phyloP scores from a whole-genome alignment of 2,888 invertebrate genomes.

The Chaitophorus viminalis region DNA sequence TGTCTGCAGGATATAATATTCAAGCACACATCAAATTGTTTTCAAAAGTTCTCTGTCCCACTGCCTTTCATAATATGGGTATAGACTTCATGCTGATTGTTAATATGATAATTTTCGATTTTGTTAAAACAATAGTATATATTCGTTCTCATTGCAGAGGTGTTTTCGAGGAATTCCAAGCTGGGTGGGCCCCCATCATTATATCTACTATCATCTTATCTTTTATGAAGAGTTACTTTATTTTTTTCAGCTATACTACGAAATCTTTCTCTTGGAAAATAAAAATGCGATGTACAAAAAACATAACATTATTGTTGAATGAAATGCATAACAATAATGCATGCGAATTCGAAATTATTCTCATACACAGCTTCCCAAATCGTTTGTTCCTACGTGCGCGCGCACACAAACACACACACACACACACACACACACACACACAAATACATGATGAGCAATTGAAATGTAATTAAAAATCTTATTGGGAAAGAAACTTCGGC shows the following conservation, averaged over 20 bases:
- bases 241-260: neutral
- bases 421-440: too few species aligned
- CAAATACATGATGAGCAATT: too few species aligned
- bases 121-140: slow-evolving; percentile 42
- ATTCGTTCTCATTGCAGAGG: slow-evolving; percentile 7
- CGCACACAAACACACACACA: too few species aligned
- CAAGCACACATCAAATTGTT: neutral
- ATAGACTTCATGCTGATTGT: slow-evolving; percentile 42
- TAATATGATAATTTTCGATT: slow-evolving; percentile 47
- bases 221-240: slow-evolving; percentile 23
- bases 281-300: neutral
- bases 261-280: slow-evolving; percentile 6
- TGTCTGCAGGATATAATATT: neutral
- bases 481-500: neutral
- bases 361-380: neutral
- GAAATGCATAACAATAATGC: neutral
- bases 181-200: slow-evolving; percentile 39
- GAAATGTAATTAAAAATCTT: neutral
- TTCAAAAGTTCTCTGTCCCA: slow-evolving; percentile 15
- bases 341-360: neutral
- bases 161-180: slow-evolving; percentile 31
- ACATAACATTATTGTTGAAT: neutral
- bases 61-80: neutral
- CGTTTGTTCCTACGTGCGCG: neutral
- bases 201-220: neutral